Base-by-base conservation (phyloP, 2,888 invertebrate species). In the Hypolimnas misippus region DNA sequence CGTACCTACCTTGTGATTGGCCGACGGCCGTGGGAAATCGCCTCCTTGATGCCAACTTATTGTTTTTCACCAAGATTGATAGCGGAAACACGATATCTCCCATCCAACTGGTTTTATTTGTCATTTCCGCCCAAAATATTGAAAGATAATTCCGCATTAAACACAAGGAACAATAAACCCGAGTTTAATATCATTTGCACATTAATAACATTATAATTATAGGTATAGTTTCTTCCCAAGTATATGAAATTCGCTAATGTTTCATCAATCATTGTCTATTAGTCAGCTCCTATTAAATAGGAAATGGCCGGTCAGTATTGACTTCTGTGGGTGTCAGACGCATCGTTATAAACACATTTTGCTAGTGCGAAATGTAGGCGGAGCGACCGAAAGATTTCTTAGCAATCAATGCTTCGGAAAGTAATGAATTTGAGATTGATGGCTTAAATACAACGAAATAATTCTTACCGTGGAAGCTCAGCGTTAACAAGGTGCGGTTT, bases 311-410 rank as follows among this genome's bases (percentile, higher is more conserved):
- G 71, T 73, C 73, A 73, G 70, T 57, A 67, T 64, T 55, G 69
- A 65, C 65, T 67, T 73, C 70, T 76, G 76, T 84, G 89, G 88
- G 91, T 85, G 91, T 87, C 76, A 73, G 80, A 68, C 70, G 72
- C 73, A 75, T 90, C 88, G 87, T 89, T 92, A 89, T 84, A 85
- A 88, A 84, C 81, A 82, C 88, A 90, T 90, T 90, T 89, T 71
- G 83, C 77, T 75, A 73, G 85, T 71, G 86, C 83, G 82, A 87
- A 87, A 79, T 82, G 79, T 77, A 77, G 91, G 91, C 83, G 90
- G 86, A 68, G 73, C 71, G 65, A 67, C 44, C 61, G 70, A 70
- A 76, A 73, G 75, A 76, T 73, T 74, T 74, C 69, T 72, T 66
- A 69, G 74, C 75, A 76, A 82, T 81, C 79, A 76, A 72, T 75